A percentile compares a stretch with the other conserved stretches of the same genome.
These are phyloP conservation scores for Tethea ocularis DNA, from an alignment of 2,888 invertebrate genomes.

Conservation along the genomic window DNA sequence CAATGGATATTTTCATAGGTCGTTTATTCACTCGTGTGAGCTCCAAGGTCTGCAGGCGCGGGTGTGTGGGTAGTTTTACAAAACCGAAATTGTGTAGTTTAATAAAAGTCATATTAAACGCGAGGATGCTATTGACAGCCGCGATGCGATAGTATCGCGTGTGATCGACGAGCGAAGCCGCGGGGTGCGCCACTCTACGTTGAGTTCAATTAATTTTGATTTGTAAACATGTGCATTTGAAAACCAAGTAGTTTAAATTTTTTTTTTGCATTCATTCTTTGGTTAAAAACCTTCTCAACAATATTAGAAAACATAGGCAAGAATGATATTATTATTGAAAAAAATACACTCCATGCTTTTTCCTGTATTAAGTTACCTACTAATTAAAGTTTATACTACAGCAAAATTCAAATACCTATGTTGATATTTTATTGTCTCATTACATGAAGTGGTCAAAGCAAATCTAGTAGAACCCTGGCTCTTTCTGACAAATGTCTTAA, in stretches of 20 bases:
- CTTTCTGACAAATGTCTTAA: too few relatives aligned
- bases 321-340: too few relatives aligned
- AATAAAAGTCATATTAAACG: conserved; percentile 78
- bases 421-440: too few relatives aligned
- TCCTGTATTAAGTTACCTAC: too few relatives aligned
- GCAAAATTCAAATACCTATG: too few relatives aligned
- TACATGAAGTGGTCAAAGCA: too few relatives aligned
- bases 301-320: too few relatives aligned
- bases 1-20: conserved; percentile 14
- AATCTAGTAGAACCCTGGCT: too few relatives aligned
- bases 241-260: background rate
- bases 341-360: too few relatives aligned
- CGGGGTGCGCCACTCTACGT: conserved; percentile 20
- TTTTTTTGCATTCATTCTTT: too few relatives aligned
- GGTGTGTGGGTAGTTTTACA: conserved; percentile 78
- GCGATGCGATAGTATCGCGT: conserved; percentile 36
- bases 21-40: conserved; percentile 44
- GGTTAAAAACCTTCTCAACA: too few relatives aligned
- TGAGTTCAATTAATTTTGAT: conserved; percentile 19
- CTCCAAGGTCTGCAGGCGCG: conserved; percentile 52
- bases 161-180: conserved; percentile 40
- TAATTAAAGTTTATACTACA: too few relatives aligned
- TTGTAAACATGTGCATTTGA: conserved; percentile 10
- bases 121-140: conserved; percentile 70
- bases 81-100: conserved; percentile 76